Evolutionary conservation across 2,797 vertebrate species (phyloP).

Genomic region (Pelobates cultripes): DNA sequence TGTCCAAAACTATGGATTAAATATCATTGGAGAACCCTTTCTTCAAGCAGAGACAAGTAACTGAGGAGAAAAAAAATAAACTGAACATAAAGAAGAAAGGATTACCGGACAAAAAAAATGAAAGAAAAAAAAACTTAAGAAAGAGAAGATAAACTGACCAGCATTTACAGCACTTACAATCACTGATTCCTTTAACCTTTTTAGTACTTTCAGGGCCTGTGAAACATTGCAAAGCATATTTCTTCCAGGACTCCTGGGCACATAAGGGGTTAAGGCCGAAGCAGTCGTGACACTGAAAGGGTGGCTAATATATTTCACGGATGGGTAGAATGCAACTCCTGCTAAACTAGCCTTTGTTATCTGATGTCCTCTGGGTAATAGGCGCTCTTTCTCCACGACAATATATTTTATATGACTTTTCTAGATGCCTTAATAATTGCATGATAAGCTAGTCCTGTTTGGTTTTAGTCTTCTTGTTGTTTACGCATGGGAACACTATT

Average conservation of each 20-base stretch:
- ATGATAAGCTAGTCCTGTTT: slow-evolving; percentile 94
- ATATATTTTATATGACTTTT: slow-evolving; percentile 86
- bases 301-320: slow-evolving; percentile 81
- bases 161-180: slow-evolving; percentile 90
- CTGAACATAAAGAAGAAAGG: slow-evolving; percentile 60
- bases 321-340: slow-evolving; percentile 81
- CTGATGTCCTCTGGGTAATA: slow-evolving; percentile 94
- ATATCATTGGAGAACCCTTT: slow-evolving; percentile 99
- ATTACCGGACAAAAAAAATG: slow-evolving; percentile 61
- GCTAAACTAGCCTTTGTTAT: slow-evolving; percentile 93
- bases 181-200: slow-evolving; percentile 71
- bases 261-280: slow-evolving; percentile 66
- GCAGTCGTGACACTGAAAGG: slow-evolving; percentile 73
- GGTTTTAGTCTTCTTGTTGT: slow-evolving; percentile 87
- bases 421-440: slow-evolving; percentile 99
- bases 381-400: slow-evolving; percentile 93
- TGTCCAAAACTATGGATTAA: slow-evolving; percentile 99
- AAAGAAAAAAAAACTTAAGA: slow-evolving; percentile 71
- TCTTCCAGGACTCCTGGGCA: slow-evolving; percentile 39
- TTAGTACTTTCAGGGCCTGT: slow-evolving; percentile 48
- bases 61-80: slow-evolving; percentile 74
- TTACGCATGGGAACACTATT: slow-evolving; percentile 87
- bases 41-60: slow-evolving; percentile 98
- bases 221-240: slow-evolving; percentile 45
- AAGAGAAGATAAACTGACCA: slow-evolving; percentile 84